These are phyloP conservation scores for Triops longicaudatus DNA, from an alignment of 1,140 invertebrate species.

Conservation along the genomic window DNA sequence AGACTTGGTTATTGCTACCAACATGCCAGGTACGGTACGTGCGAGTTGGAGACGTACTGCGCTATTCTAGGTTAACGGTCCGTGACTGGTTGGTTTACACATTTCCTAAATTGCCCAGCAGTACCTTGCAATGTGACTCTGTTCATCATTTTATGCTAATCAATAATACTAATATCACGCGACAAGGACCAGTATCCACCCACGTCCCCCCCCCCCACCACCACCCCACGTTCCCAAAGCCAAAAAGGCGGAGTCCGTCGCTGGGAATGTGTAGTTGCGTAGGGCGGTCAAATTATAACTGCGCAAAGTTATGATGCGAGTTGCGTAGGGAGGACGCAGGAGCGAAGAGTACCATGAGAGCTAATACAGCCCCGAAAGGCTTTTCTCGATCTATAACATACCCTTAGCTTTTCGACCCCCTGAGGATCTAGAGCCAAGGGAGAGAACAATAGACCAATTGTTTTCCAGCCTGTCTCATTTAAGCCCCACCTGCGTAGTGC, in stretches of 20 bases:
- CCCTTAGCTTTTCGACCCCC: slow-evolving; percentile 13
- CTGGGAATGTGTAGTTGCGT: too few relatives aligned
- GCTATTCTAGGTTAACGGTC: neutral
- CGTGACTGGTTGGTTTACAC: neutral
- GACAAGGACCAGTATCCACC: neutral
- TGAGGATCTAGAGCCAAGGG: neutral
- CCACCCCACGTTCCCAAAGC: neutral
- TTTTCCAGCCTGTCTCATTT: slow-evolving; percentile 12
- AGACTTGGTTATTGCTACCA: neutral
- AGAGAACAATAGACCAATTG: slow-evolving; percentile 15
- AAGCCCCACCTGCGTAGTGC: slow-evolving; percentile 1
- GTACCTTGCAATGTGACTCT: neutral
- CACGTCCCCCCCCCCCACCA: neutral
- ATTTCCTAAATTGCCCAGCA: neutral
- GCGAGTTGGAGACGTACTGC: neutral
- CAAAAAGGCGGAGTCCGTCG: neutral
- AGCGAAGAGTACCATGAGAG: neutral
- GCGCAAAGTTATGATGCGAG: neutral
- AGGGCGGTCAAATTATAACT: neutral
- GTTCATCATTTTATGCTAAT: slow-evolving; percentile 8
- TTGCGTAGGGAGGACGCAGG: neutral
- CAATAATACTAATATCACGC: neutral
- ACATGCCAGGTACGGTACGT: neutral
- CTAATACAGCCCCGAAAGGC: neutral
- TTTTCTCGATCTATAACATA: neutral